Conservation (phyloP, 2,113 vertebrate genomes). For the Crotalus tigris region DNA sequence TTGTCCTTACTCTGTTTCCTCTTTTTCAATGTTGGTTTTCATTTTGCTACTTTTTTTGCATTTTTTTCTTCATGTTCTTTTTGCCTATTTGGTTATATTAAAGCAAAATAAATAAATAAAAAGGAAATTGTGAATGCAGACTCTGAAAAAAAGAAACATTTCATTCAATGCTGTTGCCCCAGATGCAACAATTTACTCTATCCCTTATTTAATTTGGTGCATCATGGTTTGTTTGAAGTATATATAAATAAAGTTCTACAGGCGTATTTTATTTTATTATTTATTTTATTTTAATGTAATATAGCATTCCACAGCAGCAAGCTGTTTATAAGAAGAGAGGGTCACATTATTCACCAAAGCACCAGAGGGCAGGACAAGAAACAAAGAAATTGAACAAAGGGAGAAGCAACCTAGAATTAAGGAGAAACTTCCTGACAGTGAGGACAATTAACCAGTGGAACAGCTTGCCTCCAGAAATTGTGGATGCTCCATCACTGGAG, state of each 20-base stretch:
- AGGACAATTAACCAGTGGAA: no score
- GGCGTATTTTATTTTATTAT: neutral
- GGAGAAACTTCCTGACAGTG: no score
- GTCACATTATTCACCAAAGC: no score
- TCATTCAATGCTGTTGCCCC: neutral
- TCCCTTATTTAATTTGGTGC: neutral
- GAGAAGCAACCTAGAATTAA: no score
- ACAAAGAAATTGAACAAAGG: no score
- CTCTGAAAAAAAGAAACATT: neutral
- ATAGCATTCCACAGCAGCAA: neutral
- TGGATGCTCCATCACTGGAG: no score
- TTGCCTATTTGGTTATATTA: neutral
- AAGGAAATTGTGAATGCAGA: neutral
- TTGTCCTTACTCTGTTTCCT: neutral
- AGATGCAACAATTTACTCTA: neutral
- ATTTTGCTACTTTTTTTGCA: neutral
- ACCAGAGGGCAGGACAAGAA: no score
- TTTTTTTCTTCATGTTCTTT: neutral
- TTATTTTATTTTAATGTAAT: neutral
- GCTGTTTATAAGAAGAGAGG: neutral
- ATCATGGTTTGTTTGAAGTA: neutral
- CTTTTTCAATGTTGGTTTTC: neutral
- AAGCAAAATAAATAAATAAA: neutral
- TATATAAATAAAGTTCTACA: neutral
- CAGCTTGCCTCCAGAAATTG: no score